Evolutionary conservation across 2,888 invertebrate species (phyloP), one percentile per base, ranked within the genome.

Genomic region (Polylopha cassiicola): DNA sequence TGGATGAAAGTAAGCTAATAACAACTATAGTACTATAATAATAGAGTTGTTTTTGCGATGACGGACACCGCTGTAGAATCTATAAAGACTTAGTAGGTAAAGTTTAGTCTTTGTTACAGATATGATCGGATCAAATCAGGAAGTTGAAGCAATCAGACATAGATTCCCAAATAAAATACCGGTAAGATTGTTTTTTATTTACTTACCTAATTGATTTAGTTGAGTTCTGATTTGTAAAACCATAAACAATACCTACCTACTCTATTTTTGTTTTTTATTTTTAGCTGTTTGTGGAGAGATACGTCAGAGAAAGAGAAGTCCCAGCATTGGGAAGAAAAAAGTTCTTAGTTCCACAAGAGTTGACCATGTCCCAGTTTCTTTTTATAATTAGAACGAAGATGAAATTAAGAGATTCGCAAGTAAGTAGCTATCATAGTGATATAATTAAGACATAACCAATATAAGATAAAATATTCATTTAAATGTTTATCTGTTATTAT

Each of bases 341-440:
- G 71, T 95, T 92, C 77, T 80, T 95, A 44, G 95, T 95, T 10
- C 95, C 95, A 1, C 92, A 94, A 77, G 95, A 95, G 67, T 88
- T 95, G 6, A 92, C 94, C 0, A 92, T 95, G 90, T 94, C 94
- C 37, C 95, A 95, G 80, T 93, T 95, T 61, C 88, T 93, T 16
- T 91, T 91, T 53, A 92, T 95, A 39, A 92, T 95, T 43, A 60
- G 84, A 45, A 73, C 78, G 4, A 85, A 86, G 51, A 79, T 87
- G 75, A 85, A 85, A 68, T 55, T 86, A 34, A 64, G 73, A 53
- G 81, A 82, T 39, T 73, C 82, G 7, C 84, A 85, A 68, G 84
- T 82, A 51, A 42, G 28, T 36, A 4, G 6, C 6, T n/a, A 4
- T 5, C 21, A 6, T n/a, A 7, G 16, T 32, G 2, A 28, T 32